Evolutionary conservation across 2,113 vertebrate genomes (phyloP).

Genomic region (Hydrolagus affinis): DNA sequence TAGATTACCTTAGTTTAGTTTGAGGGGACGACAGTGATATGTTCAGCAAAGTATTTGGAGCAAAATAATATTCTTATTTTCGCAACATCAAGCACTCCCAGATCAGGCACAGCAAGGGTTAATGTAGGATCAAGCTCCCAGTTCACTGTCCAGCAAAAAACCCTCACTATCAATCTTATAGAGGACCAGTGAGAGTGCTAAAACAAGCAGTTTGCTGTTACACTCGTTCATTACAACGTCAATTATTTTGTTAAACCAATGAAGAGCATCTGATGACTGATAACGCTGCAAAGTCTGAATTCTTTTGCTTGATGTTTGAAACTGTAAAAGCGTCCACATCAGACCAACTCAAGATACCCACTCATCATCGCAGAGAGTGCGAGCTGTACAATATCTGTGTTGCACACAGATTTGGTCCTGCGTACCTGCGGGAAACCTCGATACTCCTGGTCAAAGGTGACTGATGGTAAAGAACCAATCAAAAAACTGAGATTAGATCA

Average conservation of each 20-base stretch:
- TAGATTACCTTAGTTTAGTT: neutral
- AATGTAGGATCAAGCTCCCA: neutral
- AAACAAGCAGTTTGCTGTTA: neutral
- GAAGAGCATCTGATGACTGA: neutral
- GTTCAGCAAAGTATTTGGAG: neutral
- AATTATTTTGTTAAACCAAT: neutral
- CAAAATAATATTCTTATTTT: neutral
- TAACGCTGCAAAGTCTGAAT: neutral
- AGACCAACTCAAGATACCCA: neutral
- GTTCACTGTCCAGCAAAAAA: neutral
- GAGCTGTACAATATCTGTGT: neutral
- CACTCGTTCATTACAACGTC: neutral
- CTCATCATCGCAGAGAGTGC: neutral
- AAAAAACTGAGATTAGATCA: constrained; percentile 1
- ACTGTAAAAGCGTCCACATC: neutral
- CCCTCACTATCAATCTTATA: neutral
- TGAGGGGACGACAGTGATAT: neutral
- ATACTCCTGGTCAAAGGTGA: neutral
- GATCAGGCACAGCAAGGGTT: neutral
- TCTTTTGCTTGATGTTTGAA: neutral
- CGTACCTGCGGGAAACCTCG: neutral
- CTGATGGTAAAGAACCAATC: neutral
- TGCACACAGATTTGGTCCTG: neutral
- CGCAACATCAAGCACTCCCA: neutral
- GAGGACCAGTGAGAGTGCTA: neutral